Base-by-base conservation (phyloP, 2,797 vertebrate species). In the Gambusia yucatana region DNA sequence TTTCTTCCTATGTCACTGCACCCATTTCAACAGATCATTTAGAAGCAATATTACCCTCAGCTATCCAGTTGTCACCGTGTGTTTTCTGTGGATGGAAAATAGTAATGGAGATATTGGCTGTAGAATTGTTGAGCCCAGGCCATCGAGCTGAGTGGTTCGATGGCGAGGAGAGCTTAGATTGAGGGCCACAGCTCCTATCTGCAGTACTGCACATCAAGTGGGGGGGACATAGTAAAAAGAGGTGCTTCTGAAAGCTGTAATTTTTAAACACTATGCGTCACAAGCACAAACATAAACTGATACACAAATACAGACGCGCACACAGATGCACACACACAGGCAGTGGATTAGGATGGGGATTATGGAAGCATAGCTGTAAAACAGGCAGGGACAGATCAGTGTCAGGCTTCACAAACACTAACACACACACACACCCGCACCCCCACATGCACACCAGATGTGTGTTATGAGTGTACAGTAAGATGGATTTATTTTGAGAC, bases 261-360 rank as follows among this genome's bases (percentile, higher is more conserved):
- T 61, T 84, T 87, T 92, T 90, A 91, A 88, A 93, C 87, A 86
- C 79, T 80, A 80, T 77, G 75, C 74, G 75, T 82, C 77, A 75
- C 78, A 79, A 75, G 72, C 79, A 82, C 76, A 84, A 81, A 86
- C 77, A 81, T 82, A 77, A 73, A 88, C 83, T 65, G 75, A 77
- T 78, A 84, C 28, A 82, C 82, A 83, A 28, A 61, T 65, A 28
- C 16, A 84, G 16, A 77, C 57, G 76, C 70, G 73, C 36, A 78
- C 48, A 61, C 10, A 84, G 17, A 73, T 22, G 50, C n/a, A 72
- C 43, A 71, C 43, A 71, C 76, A 84, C 36, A 87, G 70, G 82
- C 86, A 77, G 77, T 90, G 93, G 93, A 93, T 95, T 94, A 95
- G 85, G 90, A 88, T 81, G 79, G 75, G 91, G 93, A 94, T 95